These are phyloP conservation scores for Caenorhabditis virilis DNA, from an alignment of 2,888 invertebrate species.

Conservation along the genomic window DNA sequence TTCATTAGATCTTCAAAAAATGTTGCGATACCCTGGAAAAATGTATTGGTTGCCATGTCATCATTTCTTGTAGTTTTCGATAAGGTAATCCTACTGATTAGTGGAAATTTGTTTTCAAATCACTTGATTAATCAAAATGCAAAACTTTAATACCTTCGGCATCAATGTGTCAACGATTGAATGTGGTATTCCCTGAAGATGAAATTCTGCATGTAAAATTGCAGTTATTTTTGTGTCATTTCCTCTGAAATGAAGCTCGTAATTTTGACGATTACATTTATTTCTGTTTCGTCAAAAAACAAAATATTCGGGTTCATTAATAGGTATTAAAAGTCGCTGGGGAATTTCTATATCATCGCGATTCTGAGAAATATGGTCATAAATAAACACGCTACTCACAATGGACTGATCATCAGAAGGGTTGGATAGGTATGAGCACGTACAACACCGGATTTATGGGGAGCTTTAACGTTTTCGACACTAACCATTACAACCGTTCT, in stretches of 20 bases:
- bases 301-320: no score
- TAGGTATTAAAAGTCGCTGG: no score
- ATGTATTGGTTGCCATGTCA: no score
- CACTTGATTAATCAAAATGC: no score
- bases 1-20: constrained; percentile 43
- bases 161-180: constrained; percentile 32
- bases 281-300: no score
- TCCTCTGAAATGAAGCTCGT: constrained; percentile 31
- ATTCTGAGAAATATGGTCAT: not conserved
- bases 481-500: constrained; percentile 46
- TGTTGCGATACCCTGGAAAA: constrained; percentile 36
- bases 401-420: constrained; percentile 37
- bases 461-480: constrained; percentile 30
- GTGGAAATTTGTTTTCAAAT: no score
- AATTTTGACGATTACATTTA: no score
- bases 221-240: constrained; percentile 38
- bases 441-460: constrained; percentile 31
- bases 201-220: constrained; percentile 40
- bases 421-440: constrained; percentile 45
- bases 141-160: constrained; percentile 44
- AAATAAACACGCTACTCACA: constrained; percentile 16
- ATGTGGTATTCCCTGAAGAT: constrained; percentile 35
- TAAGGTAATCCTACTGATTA: no score
- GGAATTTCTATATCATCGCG: not conserved
- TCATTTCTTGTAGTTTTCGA: no score